phyloP scores from a whole-genome alignment of 92 coral and sea anemone species.

The Zoanthus solanderi region DNA sequence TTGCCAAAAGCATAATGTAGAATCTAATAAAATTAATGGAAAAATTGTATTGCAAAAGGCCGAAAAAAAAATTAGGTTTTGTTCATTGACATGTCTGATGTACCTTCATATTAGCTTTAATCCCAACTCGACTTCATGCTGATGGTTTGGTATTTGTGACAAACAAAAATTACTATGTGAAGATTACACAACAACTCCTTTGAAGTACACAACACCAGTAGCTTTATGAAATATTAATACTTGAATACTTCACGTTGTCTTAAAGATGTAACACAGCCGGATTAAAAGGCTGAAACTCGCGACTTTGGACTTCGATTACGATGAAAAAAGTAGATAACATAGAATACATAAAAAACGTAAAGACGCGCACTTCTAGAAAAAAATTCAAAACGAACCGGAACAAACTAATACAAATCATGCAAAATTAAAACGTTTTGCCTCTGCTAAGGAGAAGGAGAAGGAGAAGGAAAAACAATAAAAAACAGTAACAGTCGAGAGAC shows the following conservation, averaged over 20 bases:
- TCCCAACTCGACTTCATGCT: background rate
- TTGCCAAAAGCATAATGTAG: too few relatives aligned
- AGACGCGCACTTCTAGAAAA: background rate
- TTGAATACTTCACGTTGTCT: background rate
- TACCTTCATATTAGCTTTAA: background rate
- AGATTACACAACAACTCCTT: too few relatives aligned
- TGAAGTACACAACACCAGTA: too few relatives aligned
- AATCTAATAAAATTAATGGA: too few relatives aligned
- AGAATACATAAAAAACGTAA: background rate
- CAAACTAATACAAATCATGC: background rate
- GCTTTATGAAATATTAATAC: background rate
- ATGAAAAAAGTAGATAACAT: background rate
- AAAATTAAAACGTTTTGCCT: background rate
- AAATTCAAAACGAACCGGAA: background rate
- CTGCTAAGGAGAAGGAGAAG: background rate
- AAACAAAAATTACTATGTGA: background rate
- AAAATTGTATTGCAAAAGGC: too few relatives aligned
- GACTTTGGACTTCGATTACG: background rate
- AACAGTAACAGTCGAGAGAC: background rate
- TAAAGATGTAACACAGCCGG: background rate
- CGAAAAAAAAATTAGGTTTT: too few relatives aligned
- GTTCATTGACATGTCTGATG: too few relatives aligned
- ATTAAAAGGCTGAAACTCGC: background rate
- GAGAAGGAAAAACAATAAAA: too few relatives aligned
- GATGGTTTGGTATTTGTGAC: background rate